Base-by-base conservation (phyloP, 2,797 vertebrate species). In the Tachyglossus aculeatus region DNA sequence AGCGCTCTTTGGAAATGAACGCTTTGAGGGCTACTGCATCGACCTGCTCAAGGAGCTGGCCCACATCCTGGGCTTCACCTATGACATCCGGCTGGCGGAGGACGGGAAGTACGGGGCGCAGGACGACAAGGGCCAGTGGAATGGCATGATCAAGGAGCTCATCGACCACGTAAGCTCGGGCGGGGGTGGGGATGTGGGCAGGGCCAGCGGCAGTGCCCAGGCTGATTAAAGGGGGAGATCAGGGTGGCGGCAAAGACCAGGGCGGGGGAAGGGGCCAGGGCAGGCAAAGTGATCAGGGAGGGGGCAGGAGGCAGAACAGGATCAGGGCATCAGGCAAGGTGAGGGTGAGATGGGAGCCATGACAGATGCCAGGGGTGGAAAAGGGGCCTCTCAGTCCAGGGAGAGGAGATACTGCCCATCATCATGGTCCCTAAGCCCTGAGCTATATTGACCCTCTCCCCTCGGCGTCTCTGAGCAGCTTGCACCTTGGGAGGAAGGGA, bases 111-210 rank as follows among this genome's bases (percentile, higher is more conserved):
- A 99, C 0, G 98, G 98, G 52, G 97, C 95, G 0, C 97, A 97
- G 90, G 98, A 99, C 0, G 98, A 99, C 81, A 99, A 99, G 87
- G 97, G 98, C 77, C 98, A 98, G 88, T 99, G 98, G 98, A 99
- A 97, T 2, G 98, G 98, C 67, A 98, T 99, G 95, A 94, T 99
- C 78, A 95, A 94, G 80, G 98, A 99, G 78, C 96, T 99, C 58
- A 98, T 99, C 4, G 98, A 99, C 81, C 98, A 99, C 0, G 98
- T 99, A 89, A 98, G 98, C 96, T 13, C n/a, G 13, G 27, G 19
- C 31, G 14, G 1, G 5, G 9, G 27, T 7, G 39, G 24, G 39
- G 16, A 13, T 10, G 14, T 19, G 16, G 41, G 16, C 39, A 8
- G 31, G 37, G 11, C 33, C 2, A 3, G 6, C 21, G 16, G 14